Evolutionary conservation across 2,888 invertebrate genomes (phyloP), one percentile per base, ranked within the genome.

Genomic region (Zeuzera pyrina): DNA sequence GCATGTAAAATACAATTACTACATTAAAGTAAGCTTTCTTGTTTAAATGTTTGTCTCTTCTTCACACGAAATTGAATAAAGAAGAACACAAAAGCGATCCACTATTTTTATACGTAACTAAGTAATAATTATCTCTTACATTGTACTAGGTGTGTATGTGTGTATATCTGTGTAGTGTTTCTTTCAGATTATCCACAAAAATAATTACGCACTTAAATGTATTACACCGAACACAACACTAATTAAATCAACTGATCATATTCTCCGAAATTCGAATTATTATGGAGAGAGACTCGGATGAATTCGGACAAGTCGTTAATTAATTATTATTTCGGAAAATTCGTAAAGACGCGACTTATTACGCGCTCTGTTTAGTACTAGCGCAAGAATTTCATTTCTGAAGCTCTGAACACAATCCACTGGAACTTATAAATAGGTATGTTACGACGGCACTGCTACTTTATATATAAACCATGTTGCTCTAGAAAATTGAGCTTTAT

Each of bases 391-490:
- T 76, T 76, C 68, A 47, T 63, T 52, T 52, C 47, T 50, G 69
- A 63, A n/a, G n/a, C n/a, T n/a, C n/a, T n/a, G n/a, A n/a, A n/a
- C n/a, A 71, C 68, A 67, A 70, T 65, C 58, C 74, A 57, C 86
- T 86, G 66, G 86, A 84, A 60, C 84, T 85, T 87, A 87, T 86
- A 73, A 79, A 73, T 71, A 73, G 74, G 68, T 57, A 61, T 64
- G 70, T 57, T 62, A 58, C 54, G 57, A 41, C 51, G 49, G 54
- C 55, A 12, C 26, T 15, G 15, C 35, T 16, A 15, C 7, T 15
- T 24, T n/a, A 8, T 8, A 8, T 19, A 7, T 5, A 19, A 19
- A n/a, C n/a, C n/a, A n/a, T n/a, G n/a, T n/a, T n/a, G n/a, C n/a
- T 19, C 8, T 19, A 19, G 19, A 8, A 6, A 8, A 22, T 12